Evolutionary conservation across 35 echinoderm and acorn worm species (phyloP).

Genomic region (Apostichopus japonicus): DNA sequence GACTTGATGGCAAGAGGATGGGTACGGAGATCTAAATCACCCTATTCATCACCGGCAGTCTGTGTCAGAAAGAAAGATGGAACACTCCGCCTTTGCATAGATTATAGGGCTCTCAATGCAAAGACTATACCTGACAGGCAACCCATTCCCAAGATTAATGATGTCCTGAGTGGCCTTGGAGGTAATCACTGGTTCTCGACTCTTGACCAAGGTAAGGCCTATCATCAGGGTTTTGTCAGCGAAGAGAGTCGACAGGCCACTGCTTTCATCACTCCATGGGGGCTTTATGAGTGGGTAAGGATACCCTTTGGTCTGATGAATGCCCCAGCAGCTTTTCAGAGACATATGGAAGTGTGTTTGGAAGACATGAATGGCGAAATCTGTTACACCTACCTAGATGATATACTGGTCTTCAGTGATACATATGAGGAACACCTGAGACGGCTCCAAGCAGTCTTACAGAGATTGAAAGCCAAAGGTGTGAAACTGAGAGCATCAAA

Average conservation of each 20-base stretch:
- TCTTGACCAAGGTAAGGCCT: slow-evolving; percentile 61
- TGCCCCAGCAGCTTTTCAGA: slow-evolving; percentile 41
- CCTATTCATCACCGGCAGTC: slow-evolving; percentile 56
- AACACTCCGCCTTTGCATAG: slow-evolving; percentile 37
- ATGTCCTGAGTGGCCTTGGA: slow-evolving; percentile 26
- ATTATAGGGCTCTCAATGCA: too few species aligned
- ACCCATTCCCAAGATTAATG: slow-evolving; percentile 58
- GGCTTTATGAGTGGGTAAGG: too few species aligned
- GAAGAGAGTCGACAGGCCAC: slow-evolving; percentile 39
- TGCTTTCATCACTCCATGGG: too few species aligned
- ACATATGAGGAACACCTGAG: too few species aligned
- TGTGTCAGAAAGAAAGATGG: slow-evolving; percentile 43
- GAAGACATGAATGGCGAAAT: too few species aligned
- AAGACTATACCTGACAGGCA: slow-evolving; percentile 61
- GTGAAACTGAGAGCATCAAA: too few species aligned
- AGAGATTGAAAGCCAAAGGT: too few species aligned
- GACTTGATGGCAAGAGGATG: slow-evolving; percentile 14
- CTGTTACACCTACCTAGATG: too few species aligned
- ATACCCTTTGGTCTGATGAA: slow-evolving; percentile 49
- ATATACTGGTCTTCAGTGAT: too few species aligned
- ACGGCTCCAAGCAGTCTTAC: too few species aligned
- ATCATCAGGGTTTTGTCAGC: slow-evolving; percentile 57
- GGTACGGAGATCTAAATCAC: background rate
- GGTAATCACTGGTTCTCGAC: slow-evolving; percentile 51
- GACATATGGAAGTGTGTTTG: slow-evolving; percentile 48